Percentiles rank a stretch among this genome's conserved stretches.
Conservation (phyloP, 2,888 invertebrate genomes). For the Dexiosoma caninum region DNA sequence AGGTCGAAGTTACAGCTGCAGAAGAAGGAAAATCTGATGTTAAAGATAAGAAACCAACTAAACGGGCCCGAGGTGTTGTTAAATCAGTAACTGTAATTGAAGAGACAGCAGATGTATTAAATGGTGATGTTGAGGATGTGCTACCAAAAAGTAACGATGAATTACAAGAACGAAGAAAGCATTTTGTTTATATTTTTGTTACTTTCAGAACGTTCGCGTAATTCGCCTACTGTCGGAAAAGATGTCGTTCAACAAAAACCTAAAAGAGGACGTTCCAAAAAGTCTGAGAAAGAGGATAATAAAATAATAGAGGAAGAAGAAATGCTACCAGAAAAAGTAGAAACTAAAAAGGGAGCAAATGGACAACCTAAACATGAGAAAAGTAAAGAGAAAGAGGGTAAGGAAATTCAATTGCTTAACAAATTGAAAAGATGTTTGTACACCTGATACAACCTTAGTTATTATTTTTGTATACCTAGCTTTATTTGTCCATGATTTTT, state of each 20-base stretch:
- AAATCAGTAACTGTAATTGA: slow-evolving; percentile 60
- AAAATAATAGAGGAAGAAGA: slow-evolving; percentile 3
- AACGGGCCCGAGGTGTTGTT: slow-evolving; percentile 55
- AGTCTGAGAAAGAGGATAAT: slow-evolving; percentile 26
- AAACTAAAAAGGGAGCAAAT: slow-evolving; percentile 29
- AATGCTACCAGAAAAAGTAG: slow-evolving; percentile 13
- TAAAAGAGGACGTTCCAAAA: slow-evolving; percentile 60
- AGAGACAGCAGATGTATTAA: neutral
- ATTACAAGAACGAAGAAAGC: too few relatives aligned
- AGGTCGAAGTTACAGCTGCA: neutral
- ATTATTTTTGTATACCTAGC: too few relatives aligned
- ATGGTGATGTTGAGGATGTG: slow-evolving; percentile 25
- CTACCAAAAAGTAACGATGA: slow-evolving; percentile 46
- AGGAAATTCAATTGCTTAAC: too few relatives aligned
- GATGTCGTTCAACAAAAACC: slow-evolving; percentile 38
- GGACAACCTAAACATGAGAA: slow-evolving; percentile 62
- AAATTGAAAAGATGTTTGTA: too few relatives aligned
- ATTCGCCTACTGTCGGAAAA: slow-evolving; percentile 42
- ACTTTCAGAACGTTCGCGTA: slow-evolving; percentile 50
- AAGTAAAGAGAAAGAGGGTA: slow-evolving; percentile 16
- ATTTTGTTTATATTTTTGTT: neutral
- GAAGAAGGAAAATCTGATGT: slow-evolving; percentile 7
- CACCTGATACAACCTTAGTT: too few relatives aligned
- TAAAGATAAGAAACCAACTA: slow-evolving; percentile 59
- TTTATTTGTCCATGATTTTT: too few relatives aligned